phyloP scores from a whole-genome alignment of 2,797 vertebrate genomes.

The Lerista edwardsae region DNA sequence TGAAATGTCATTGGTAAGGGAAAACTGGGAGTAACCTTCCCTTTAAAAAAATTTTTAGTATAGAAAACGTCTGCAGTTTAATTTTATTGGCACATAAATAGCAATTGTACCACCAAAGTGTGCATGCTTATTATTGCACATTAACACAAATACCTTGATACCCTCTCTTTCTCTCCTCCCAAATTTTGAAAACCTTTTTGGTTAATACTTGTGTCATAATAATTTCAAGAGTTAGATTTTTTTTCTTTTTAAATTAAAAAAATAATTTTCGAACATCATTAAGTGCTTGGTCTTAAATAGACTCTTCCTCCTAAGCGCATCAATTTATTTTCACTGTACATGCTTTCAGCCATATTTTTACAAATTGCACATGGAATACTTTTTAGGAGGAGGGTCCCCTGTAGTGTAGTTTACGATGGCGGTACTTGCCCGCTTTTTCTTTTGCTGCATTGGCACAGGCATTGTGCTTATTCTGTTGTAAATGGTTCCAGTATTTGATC shows the following conservation, averaged over 20 bases:
- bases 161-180: constrained; percentile 35
- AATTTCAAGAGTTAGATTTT: constrained; percentile 73
- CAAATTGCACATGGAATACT: constrained; percentile 52
- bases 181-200: constrained; percentile 71
- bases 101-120: constrained; percentile 73
- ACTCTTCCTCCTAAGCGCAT: constrained; percentile 76
- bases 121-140: constrained; percentile 84
- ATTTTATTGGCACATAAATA: constrained; percentile 77
- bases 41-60: constrained; percentile 46
- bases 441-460: constrained; percentile 86
- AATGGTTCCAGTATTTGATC: constrained; percentile 95
- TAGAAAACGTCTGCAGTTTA: constrained; percentile 68
- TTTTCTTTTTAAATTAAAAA: constrained; percentile 85
- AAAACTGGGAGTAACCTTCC: constrained; percentile 26
- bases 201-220: constrained; percentile 53
- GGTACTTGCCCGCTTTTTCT: constrained; percentile 80
- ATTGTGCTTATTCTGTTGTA: constrained; percentile 94
- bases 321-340: constrained; percentile 67
- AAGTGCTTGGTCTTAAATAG: constrained; percentile 78
- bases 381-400: constrained; percentile 64
- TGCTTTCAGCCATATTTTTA: constrained; percentile 78
- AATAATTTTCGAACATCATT: constrained; percentile 86
- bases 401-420: constrained; percentile 89
- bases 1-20: constrained; percentile 44
- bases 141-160: constrained; percentile 68